phyloP scores from a whole-genome alignment of 2,888 invertebrate species.

The Agrilus cyanescens region DNA sequence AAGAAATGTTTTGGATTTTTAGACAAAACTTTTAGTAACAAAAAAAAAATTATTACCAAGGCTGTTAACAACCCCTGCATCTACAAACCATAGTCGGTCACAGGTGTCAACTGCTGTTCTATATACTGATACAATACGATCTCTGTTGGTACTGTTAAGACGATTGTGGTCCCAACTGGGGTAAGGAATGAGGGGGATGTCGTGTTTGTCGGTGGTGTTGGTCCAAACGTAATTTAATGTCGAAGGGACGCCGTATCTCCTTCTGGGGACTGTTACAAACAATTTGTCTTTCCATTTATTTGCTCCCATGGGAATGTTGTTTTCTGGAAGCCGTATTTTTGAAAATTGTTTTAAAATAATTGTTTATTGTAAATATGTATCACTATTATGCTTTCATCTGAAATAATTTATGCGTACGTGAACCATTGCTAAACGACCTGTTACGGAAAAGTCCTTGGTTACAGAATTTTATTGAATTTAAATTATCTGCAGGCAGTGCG shows the following conservation, averaged over 20 bases:
- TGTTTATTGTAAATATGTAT: too few relatives aligned
- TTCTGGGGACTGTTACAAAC: conserved; percentile 59
- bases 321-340: conserved; percentile 28
- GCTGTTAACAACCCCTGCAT: conserved; percentile 58
- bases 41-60: background rate
- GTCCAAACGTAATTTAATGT: conserved; percentile 36
- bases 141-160: conserved; percentile 29
- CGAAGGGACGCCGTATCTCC: conserved; percentile 44
- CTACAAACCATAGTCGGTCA: conserved; percentile 65
- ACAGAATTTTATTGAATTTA: too few relatives aligned
- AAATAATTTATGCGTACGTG: too few relatives aligned
- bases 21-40: background rate
- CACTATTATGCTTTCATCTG: too few relatives aligned
- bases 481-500: too few relatives aligned
- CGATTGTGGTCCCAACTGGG: conserved; percentile 48
- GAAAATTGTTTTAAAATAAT: too few relatives aligned
- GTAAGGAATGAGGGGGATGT: conserved; percentile 44
- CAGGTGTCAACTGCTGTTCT: conserved; percentile 58
- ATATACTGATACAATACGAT: conserved; percentile 52
- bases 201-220: conserved; percentile 27
- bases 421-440: too few relatives aligned
- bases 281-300: conserved; percentile 51
- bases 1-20: conserved; percentile 22
- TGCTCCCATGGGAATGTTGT: conserved; percentile 56
- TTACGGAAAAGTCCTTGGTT: too few relatives aligned